A percentile compares a stretch with the other conserved stretches of the same genome.
Conservation (phyloP, 2,888 invertebrate genomes). For the Melitaea athalia region DNA sequence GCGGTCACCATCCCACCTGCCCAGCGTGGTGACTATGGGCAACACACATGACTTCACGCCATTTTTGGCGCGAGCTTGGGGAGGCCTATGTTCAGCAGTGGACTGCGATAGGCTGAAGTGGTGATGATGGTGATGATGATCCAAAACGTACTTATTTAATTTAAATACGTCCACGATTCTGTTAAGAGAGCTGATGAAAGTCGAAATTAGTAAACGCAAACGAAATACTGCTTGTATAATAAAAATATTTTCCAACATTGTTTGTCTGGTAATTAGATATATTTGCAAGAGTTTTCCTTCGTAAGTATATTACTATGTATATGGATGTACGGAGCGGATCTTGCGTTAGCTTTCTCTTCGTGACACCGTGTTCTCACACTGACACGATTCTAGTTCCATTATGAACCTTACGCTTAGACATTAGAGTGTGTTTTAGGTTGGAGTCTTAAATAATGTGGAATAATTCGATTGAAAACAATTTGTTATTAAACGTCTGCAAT, state of each 20-base stretch:
- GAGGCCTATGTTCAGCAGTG: too few species aligned
- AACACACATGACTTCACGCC: too few species aligned
- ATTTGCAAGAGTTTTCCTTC: conserved; percentile 35
- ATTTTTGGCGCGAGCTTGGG: too few species aligned
- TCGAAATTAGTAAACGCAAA: too few species aligned
- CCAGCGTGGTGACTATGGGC: too few species aligned
- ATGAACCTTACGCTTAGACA: conserved; percentile 4
- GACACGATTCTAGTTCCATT: background rate
- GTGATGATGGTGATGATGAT: too few species aligned
- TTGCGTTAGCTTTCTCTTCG: conserved; percentile 37
- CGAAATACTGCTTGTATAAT: background rate
- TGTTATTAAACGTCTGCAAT: background rate
- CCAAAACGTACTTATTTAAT: too few species aligned
- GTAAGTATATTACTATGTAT: conserved; percentile 29
- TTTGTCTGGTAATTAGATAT: conserved; percentile 18
- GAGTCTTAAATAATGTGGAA: background rate
- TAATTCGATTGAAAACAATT: conserved; percentile 14
- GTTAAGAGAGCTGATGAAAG: too few species aligned
- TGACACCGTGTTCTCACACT: conserved; percentile 31
- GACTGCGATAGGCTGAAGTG: too few species aligned
- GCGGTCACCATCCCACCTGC: too few species aligned
- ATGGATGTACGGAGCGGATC: conserved; percentile 33
- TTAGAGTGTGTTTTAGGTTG: conserved; percentile 21
- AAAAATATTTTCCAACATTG: background rate
- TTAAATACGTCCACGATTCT: too few species aligned